Base-by-base conservation (phyloP, 2,888 invertebrate species). In the Apodemia duryi region DNA sequence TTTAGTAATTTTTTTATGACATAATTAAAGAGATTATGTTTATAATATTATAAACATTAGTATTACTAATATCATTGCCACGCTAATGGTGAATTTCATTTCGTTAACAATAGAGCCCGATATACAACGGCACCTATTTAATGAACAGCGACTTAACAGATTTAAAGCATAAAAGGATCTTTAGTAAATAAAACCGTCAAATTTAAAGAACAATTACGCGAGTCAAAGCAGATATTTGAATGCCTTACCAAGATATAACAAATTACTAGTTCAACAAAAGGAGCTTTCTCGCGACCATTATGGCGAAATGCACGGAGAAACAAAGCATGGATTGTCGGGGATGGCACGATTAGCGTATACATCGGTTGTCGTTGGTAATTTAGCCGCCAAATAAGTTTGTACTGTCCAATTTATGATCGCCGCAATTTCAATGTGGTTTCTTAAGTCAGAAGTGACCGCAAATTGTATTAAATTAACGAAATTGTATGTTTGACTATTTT, bases 241-340 rank as follows among this genome's bases (percentile, higher is more conserved):
- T 87, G 84, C 86, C 84, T 85, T 80, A 83, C 79, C 79, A 85
- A 87, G 86, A 90, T 88, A 87, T 88, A 90, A 89, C 89, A 88
- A 89, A 90, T 88, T 85, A 86, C 80, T 84, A 76, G 79, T 81
- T 82, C 84, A 88, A 91, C 91, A 91, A 91, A 86, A 82, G 91
- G 88, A 88, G 91, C 90, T 91, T 91, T 91, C 86, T 84, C 81
- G 86, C 81, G 85, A 84, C 90, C 88, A 91, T 91, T 91, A 91
- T 85, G 81, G 77, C 78, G 84, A 78, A 84, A 81, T 82, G 83
- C 82, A 85, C 78, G 77, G 82, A 79, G 78, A 80, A 79, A 70
- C 73, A 71, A 70, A 70, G 68, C 71, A 67, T 65, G 70, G 79
- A 77, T 77, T 76, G 80, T 75, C 75, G 79, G 75, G 78, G 76